Base-by-base conservation (phyloP, 23 tunicate genomes). In the Pegea sp. region DNA sequence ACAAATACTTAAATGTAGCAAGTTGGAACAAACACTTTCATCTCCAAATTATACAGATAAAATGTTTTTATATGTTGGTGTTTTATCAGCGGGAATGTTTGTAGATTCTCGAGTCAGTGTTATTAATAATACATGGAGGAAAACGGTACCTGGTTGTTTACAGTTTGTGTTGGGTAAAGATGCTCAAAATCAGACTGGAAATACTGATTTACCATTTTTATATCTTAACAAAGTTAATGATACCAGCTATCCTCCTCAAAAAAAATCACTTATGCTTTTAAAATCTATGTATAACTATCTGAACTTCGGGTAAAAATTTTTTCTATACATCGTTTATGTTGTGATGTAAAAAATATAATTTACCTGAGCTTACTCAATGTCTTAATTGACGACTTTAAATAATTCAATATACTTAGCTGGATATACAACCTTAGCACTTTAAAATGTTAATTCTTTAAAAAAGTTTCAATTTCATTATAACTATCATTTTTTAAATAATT, bases 181-280 rank as follows among this genome's bases (percentile, higher is more conserved):
- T 4, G 93, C 76, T 2, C 32, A 65, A 4, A 59, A 48, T 21
- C 24, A 52, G 5, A 56, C 55, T 28, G 69, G 57, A 26, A 53
- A 42, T 25, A 30, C 38, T 20, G 34, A n/a, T n/a, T n/a, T n/a
- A n/a, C 70, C 74, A 23, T 46, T 80, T 34, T 79, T 80, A 4
- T 52, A 48, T 38, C 64, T 80, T 18, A 65, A 61, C 22, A 48
- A 51, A 8, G 96, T 84, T 3, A 29, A 74, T 30, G 96, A 87
- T 42, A 73, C 69, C 49, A 88, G 57, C 19, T 87, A 87, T 34
- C 96, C 96, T 11, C 96, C 96, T 22, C 96, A 87, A 50, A 87
- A 87, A 62, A 87, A 87, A 59, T 87, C 96, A 8, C 76, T 87
- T 31, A 33, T 75, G 49, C 56, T 87, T 65, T 54, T 80, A 44